phyloP scores from a whole-genome alignment of 2,888 invertebrate genomes.

The Andrena bicolor region DNA sequence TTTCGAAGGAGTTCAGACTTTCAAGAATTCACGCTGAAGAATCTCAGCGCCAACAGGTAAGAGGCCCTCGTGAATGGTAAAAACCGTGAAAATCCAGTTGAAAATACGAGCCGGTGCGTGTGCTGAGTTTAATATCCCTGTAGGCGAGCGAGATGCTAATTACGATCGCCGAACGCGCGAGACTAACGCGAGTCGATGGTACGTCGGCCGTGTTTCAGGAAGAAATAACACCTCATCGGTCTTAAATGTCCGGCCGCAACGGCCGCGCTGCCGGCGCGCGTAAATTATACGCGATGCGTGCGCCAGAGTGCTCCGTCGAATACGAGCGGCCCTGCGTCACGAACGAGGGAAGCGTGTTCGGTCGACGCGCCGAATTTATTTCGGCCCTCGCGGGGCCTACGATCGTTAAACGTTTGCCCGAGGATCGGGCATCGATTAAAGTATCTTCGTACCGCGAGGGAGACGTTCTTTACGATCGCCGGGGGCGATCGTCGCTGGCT shows the following conservation, averaged over 20 bases:
- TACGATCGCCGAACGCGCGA: conserved; percentile 52
- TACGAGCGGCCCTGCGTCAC: not conserved
- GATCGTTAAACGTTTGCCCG: conserved; percentile 31
- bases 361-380: conserved; percentile 40
- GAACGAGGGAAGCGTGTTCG: not conserved
- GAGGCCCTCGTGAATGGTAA: not conserved
- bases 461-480: conserved; percentile 27
- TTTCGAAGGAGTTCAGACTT: no score
- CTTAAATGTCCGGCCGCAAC: conserved; percentile 32
- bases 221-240: conserved; percentile 56
- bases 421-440: conserved; percentile 36
- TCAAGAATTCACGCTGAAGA: not conserved
- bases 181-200: not conserved
- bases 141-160: conserved; percentile 49
- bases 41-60: conserved; percentile 14
- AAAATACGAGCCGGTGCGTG: conserved; percentile 49
- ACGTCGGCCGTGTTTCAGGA: conserved; percentile 36
- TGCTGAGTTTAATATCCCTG: conserved; percentile 44
- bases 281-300: conserved; percentile 50
- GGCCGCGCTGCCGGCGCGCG: conserved; percentile 26
- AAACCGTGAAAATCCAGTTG: conserved; percentile 39
- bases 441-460: conserved; percentile 4
- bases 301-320: conserved; percentile 14
- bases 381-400: conserved; percentile 27
- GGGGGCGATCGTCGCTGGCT: conserved; percentile 10